Evolutionary conservation across 2,888 invertebrate species (phyloP), one percentile per base, ranked within the genome.

Genomic region (Cordilura impudica): DNA sequence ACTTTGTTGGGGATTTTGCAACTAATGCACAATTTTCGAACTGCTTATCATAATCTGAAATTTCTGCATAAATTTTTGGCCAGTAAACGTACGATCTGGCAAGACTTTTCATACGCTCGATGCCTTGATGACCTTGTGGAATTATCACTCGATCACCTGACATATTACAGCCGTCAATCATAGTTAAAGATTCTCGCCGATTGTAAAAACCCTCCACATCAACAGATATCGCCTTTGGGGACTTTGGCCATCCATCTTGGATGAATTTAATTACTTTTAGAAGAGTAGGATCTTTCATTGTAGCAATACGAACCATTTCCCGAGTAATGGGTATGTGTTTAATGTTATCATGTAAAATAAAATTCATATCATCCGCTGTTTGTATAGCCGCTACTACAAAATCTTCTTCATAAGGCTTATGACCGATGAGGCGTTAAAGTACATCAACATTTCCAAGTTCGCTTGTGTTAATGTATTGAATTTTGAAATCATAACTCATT

Each of bases 21-120:
- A 23, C 21, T 2, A 4, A 6, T 4, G 69, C 58, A 58, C 58
- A 69, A 5, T 35, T 35, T 1, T 31, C 21, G 12, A 47, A 69
- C 7, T 58, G 39, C 19, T 80, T 73, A 1, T 84, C 78, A 4
- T 74, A 43, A 6, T 80, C 61, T 69, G 84, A 83, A 10, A 84
- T 83, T 14, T 85, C 84, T 10, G 35, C 21, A 39, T 81, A 72
- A 10, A 84, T 78, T 14, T 78, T 81, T 8, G 83, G 83, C 76
- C 84, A 85, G 74, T 83, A 84, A 53, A 83, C 76, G n/a, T n/a
- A n/a, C n/a, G n/a, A n/a, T 60, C 66, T 29, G 70, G 79, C 14
- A 73, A 73, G 6, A 63, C 70, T 29, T 45, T 71, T 29, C 66
- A 26, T n/a, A 4, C 18, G 12, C 14, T 16, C n/a, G n/a, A n/a